A percentile compares a stretch with the other conserved stretches of the same genome.
These are phyloP conservation scores for Trilocha varians DNA, from an alignment of 2,888 invertebrate genomes.

Conservation along the genomic window DNA sequence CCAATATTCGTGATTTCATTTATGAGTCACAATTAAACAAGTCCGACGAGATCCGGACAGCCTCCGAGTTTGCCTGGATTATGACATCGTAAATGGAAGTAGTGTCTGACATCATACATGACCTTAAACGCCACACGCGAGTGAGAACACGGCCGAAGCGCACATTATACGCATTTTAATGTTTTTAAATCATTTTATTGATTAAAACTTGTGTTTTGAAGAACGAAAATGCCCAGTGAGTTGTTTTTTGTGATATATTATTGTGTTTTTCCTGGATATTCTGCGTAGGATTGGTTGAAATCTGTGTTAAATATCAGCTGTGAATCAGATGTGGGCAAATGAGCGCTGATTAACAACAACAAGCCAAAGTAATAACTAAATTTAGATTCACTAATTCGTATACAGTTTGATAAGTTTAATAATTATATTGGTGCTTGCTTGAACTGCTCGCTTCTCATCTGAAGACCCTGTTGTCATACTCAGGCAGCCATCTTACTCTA, in stretches of 20 bases:
- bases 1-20: not conserved
- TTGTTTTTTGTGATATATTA: not conserved
- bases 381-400: too few species aligned
- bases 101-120: conserved; percentile 14
- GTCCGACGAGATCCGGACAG: not conserved
- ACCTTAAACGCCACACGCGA: conserved; percentile 6
- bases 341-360: too few species aligned
- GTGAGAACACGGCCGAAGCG: conserved; percentile 1
- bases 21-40: not conserved
- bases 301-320: not conserved
- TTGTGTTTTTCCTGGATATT: not conserved
- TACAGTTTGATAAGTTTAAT: too few species aligned
- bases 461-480: too few species aligned
- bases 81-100: not conserved
- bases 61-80: not conserved
- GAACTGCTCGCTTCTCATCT: too few species aligned
- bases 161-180: not conserved
- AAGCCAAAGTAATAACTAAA: too few species aligned
- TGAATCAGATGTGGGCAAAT: too few species aligned
- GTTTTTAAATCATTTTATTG: not conserved
- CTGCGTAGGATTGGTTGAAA: not conserved
- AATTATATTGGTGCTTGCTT: too few species aligned
- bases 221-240: not conserved
- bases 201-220: conserved; percentile 1
- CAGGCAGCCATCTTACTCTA: too few species aligned